A percentile compares a stretch with the other conserved stretches of the same genome.
These are phyloP conservation scores for Azemiops feae DNA, from an alignment of 2,113 vertebrate genomes.

Conservation along the genomic window DNA sequence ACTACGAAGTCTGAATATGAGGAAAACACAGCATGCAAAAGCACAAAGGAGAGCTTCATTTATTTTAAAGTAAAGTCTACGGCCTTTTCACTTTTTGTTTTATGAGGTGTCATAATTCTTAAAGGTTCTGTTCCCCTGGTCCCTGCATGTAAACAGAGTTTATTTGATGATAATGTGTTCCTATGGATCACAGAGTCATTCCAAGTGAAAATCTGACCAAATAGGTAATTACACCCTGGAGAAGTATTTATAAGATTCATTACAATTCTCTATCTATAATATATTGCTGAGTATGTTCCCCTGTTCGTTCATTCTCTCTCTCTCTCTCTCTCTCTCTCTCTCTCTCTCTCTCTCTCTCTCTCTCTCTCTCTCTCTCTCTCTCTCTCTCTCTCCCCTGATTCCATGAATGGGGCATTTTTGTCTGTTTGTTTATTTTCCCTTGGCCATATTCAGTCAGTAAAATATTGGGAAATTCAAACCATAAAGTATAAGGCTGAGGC, in stretches of 20 bases:
- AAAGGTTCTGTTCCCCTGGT: constrained; percentile 47
- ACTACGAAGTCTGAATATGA: constrained; percentile 56
- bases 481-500: constrained; percentile 15
- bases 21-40: constrained; percentile 51
- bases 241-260: constrained; percentile 73
- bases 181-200: constrained; percentile 62
- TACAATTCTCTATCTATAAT: constrained; percentile 57
- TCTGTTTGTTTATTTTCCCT: constrained; percentile 20
- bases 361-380: not conserved
- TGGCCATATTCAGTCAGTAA: constrained; percentile 27
- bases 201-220: constrained; percentile 70
- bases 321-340: not conserved
- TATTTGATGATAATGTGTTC: constrained; percentile 56
- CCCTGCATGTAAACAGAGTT: constrained; percentile 26
- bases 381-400: constrained; percentile 19
- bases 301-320: not conserved
- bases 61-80: constrained; percentile 56
- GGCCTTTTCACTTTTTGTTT: constrained; percentile 57
- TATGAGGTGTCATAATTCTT: constrained; percentile 67
- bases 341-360: not conserved
- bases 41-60: constrained; percentile 50
- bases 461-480: constrained; percentile 23
- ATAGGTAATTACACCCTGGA: constrained; percentile 69
- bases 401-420: not conserved
- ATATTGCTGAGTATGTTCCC: constrained; percentile 56